phyloP scores from a whole-genome alignment of 1,140 invertebrate species.

The Drosophila sturtevanti region DNA sequence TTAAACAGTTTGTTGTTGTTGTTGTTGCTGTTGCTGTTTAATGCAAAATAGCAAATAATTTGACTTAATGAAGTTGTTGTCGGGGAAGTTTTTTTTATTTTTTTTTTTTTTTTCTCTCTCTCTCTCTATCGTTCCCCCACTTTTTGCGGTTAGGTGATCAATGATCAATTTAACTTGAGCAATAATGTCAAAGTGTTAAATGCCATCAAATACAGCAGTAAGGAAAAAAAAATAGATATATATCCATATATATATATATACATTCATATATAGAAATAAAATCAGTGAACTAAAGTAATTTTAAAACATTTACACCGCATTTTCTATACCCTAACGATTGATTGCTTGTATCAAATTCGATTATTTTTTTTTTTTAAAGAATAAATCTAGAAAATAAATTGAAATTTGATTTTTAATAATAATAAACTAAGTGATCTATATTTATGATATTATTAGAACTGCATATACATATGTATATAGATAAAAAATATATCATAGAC shows the following conservation, averaged over 20 bases:
- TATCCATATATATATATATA: no score
- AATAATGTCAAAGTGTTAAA: conserved; percentile 77
- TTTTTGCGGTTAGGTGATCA: conserved; percentile 32
- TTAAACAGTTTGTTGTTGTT: conserved; percentile 10
- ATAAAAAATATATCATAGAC: no score
- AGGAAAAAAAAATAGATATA: conserved; percentile 25
- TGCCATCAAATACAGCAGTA: conserved; percentile 49
- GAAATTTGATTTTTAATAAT: no score
- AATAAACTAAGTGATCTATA: no score
- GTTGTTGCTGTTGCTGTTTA: conserved; percentile 5
- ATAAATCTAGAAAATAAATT: no score
- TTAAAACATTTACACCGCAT: no score
- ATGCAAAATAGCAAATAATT: conserved; percentile 62
- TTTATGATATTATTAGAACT: no score
- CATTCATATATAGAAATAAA: background rate
- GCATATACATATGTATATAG: no score
- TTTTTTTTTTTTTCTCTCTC: background rate
- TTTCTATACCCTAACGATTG: no score
- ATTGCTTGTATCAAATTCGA: no score
- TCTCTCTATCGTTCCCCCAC: background rate
- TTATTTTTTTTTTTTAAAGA: no score
- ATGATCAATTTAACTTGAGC: conserved; percentile 42
- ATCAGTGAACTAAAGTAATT: background rate
- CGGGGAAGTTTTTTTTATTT: conserved; percentile 7
- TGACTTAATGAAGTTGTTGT: conserved; percentile 54